Evolutionary conservation across 2,888 invertebrate species (phyloP), one percentile per base, ranked within the genome.

Genomic region (Heliconius aoede): DNA sequence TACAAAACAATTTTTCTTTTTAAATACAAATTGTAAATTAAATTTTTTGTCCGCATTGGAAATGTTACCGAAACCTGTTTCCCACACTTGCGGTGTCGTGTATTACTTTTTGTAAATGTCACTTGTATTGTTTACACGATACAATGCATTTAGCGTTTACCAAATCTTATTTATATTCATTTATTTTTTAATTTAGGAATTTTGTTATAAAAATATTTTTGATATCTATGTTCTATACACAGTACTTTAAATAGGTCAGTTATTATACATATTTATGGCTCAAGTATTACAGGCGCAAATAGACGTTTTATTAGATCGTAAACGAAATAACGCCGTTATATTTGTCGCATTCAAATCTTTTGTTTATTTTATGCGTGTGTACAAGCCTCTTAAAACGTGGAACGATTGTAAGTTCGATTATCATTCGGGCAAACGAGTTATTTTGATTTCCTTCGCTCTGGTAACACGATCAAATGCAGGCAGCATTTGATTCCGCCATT

Each of bases 51-150:
- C 3, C 24, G 15, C 15, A 5, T 65, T 65, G 64, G 4, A 65
- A 65, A 65, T 65, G 64, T 65, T 65, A 36, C 64, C 64, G 64
- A 65, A 65, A 65, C 64, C 36, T 36, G 64, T 65, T 64, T 32
- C 64, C 32, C 30, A 64, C 64, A n/a, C 32, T 64, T 64, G 32
- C 64, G 13, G 32, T 64, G 24, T 32, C n/a, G n/a, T 32, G n/a
- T 64, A n/a, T 36, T 32, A 64, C 36, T 64, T 64, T n/a, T n/a
- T 13, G 13, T 24, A 36, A 64, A 64, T 62, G 11, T 62, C 32
- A 64, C 32, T 64, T n/a, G 32, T 64, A 64, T 64, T 64, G 62
- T 62, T 62, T 21, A 62, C 30, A 30, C 30, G 28, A 21, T 11
- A 30, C 62, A 62, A 62, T 62, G 21, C 21, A 21, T 62, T 9